A percentile compares a stretch with the other conserved stretches of the same genome.
Evolutionary conservation across 2,113 vertebrate species (phyloP).

Genomic region (Phalacrocorax brasilianus): DNA sequence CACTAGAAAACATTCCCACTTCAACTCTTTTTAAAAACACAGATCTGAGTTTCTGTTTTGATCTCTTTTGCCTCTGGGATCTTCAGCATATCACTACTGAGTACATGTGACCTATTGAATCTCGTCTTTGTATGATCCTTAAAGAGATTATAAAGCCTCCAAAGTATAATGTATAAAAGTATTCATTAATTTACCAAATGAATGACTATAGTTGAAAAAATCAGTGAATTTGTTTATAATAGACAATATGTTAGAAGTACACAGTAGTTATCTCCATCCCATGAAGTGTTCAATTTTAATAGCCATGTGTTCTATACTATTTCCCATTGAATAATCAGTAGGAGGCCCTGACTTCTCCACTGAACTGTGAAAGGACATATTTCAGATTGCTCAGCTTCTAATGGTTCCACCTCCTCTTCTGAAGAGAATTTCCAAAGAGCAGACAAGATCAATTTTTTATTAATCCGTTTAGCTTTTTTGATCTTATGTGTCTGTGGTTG

Average conservation of each 20-base stretch:
- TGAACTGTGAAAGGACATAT: background rate
- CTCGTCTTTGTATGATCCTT: background rate
- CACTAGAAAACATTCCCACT: background rate
- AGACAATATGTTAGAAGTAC: background rate
- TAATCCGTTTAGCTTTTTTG: background rate
- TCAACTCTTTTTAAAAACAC: background rate
- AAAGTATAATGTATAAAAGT: background rate
- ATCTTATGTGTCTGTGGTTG: background rate
- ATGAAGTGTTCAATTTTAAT: background rate
- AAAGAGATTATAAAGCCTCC: background rate
- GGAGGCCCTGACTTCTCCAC: background rate
- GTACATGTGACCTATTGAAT: background rate
- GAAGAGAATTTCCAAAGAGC: background rate
- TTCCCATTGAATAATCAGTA: background rate
- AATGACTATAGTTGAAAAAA: background rate
- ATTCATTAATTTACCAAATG: background rate
- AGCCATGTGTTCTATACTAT: background rate
- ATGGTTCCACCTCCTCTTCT: background rate
- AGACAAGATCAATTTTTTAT: background rate
- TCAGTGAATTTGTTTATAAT: background rate
- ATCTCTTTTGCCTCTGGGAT: background rate
- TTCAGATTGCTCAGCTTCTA: background rate
- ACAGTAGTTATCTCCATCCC: background rate
- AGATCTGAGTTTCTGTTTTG: background rate
- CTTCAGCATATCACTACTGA: background rate